Percentiles rank a stretch among this genome's conserved stretches.
Conservation (phyloP, 2,888 invertebrate genomes). For the Leucozona laternaria region DNA sequence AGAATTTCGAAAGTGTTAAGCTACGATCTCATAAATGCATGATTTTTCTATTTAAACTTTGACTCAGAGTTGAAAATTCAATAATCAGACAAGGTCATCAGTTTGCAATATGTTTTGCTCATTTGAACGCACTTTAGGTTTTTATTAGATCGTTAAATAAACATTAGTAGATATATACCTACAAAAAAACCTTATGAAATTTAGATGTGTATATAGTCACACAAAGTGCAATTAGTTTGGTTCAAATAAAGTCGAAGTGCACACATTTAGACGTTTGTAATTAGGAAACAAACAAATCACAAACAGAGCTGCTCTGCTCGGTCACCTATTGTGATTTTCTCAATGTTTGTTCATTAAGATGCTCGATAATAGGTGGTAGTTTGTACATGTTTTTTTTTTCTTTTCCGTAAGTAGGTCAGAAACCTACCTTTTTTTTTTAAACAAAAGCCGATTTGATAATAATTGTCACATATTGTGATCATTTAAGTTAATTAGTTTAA, state of each 20-base stretch:
- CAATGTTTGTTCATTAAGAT: neutral
- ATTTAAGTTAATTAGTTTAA: neutral
- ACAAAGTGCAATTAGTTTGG: slow-evolving; percentile 20
- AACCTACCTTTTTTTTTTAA: neutral
- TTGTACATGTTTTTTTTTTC: neutral
- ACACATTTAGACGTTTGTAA: neutral
- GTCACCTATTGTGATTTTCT: neutral
- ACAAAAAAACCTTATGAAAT: neutral
- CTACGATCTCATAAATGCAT: too few relatives aligned
- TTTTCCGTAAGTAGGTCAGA: neutral
- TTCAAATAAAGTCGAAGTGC: slow-evolving; percentile 18
- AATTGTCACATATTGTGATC: neutral
- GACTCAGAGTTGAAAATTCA: neutral
- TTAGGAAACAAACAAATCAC: neutral
- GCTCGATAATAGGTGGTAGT: neutral
- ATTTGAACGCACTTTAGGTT: slow-evolving; percentile 11
- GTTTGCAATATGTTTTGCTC: slow-evolving; percentile 6
- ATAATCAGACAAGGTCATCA: slow-evolving; percentile 26
- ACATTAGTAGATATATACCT: slow-evolving; percentile 1
- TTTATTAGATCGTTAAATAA: slow-evolving; percentile 10
- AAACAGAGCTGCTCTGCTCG: neutral
- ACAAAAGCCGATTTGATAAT: neutral
- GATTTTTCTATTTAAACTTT: neutral
- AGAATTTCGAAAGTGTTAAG: slow-evolving; percentile 6
- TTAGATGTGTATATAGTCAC: neutral